A percentile compares a stretch with the other conserved stretches of the same genome.
Conservation (phyloP, 2,113 vertebrate genomes). For the Cephalophus harveyi region DNA sequence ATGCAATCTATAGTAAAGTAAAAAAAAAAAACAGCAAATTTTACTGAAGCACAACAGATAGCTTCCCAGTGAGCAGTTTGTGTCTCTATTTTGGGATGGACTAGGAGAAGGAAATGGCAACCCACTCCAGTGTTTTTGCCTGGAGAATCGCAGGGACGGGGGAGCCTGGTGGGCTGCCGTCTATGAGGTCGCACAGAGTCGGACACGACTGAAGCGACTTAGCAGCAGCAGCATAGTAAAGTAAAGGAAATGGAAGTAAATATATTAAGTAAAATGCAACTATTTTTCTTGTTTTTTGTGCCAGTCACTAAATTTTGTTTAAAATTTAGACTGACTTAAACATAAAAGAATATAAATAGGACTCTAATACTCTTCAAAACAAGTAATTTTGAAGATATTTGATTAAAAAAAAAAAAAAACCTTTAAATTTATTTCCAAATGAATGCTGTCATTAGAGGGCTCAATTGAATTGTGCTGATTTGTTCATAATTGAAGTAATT, state of each 20-base stretch:
- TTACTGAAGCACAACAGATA: too few species aligned
- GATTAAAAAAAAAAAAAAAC: neutral
- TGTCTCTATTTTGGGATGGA: too few species aligned
- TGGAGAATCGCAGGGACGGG: too few species aligned
- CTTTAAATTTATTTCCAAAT: neutral
- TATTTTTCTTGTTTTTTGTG: neutral
- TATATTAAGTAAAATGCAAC: neutral
- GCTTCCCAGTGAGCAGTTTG: too few species aligned
- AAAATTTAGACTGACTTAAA: neutral
- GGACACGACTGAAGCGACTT: too few species aligned
- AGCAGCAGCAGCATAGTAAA: neutral
- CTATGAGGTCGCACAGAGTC: too few species aligned
- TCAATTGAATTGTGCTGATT: neutral
- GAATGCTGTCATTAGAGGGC: neutral
- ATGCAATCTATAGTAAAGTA: neutral
- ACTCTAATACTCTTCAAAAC: neutral
- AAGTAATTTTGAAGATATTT: neutral
- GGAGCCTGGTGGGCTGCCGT: too few species aligned
- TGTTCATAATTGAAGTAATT: neutral
- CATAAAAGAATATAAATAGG: neutral
- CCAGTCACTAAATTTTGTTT: neutral
- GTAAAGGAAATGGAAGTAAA: neutral
- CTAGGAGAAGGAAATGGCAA: too few species aligned
- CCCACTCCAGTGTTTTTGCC: too few species aligned
- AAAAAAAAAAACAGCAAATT: too few species aligned